A percentile compares a stretch with the other conserved stretches of the same genome.
Conservation (phyloP, 2,113 vertebrate genomes). For the Marmota monax region DNA sequence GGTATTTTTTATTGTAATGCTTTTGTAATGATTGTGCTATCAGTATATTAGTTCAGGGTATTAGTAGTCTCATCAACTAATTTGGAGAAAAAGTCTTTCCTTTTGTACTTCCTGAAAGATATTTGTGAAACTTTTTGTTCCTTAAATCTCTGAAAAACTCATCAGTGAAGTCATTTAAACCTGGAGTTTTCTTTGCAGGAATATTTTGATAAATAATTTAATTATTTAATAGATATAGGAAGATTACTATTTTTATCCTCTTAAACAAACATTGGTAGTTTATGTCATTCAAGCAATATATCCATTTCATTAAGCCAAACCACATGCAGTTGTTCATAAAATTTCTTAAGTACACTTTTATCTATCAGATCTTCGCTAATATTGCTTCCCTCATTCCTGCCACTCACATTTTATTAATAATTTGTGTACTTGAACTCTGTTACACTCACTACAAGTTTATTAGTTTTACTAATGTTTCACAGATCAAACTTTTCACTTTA, state of each 20-base stretch:
- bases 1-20: background rate
- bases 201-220: background rate
- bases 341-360: background rate
- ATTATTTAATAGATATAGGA: background rate
- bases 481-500: background rate
- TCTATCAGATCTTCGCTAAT: background rate
- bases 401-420: background rate
- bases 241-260: background rate
- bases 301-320: background rate
- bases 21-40: background rate
- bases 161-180: background rate
- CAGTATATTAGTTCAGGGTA: background rate
- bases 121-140: background rate
- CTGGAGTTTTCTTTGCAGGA: background rate
- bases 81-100: background rate
- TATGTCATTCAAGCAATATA: background rate
- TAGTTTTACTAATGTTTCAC: background rate
- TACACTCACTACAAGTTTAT: background rate
- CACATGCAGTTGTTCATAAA: background rate
- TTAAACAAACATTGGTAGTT: background rate
- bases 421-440: background rate
- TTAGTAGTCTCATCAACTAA: background rate
- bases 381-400: background rate
- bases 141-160: background rate
- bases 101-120: constrained; percentile 1